Evolutionary conservation across 1,140 invertebrate genomes (phyloP), one percentile per base, ranked within the genome.

Genomic region (Drosophila watanabei): DNA sequence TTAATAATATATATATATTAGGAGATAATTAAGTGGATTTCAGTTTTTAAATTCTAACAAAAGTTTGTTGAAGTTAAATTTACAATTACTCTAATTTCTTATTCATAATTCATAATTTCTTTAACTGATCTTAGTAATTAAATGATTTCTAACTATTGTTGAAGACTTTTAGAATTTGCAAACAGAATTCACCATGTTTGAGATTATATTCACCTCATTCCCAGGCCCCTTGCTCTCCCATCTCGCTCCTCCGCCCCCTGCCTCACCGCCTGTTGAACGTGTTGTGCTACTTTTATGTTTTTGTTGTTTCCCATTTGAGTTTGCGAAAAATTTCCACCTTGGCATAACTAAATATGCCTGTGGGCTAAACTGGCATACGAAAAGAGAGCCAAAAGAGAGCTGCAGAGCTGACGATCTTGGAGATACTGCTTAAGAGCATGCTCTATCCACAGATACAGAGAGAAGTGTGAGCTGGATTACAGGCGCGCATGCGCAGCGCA

Each of bases 321-420:
- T 58, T 45, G 69, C 63, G 46, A 79, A 78, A 52, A 62, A 75
- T 71, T 72, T 84, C 39, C 80, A 88, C 85, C 85, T 71, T 56
- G 56, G 84, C 68, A 78, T 73, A 79, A 75, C 79, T 85, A 85
- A 85, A 70, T 70, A 60, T 85, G 78, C 82, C 77, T 65, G 60
- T 75, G 59, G 64, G 76, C 75, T 59, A 69, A 72, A 71, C 72
- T 64, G 66, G 59, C 63, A 75, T 59, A 77, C 62, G 51, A 41
- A 56, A 65, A 75, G 75, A 86, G 73, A 77, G 37, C 5, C 18
- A 24, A 24, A 16, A 57, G 45, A 45, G 18, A 18, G 24, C 10
- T 9, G n/a, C 35, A 43, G 58, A 43, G 54, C 9, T 43, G 32
- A 13, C 11, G 61, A 65, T 61, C 59, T 16, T 20, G 14, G 37